Evolutionary conservation across 2,113 vertebrate species (phyloP).

Genomic region (Aspiorhynchus laticeps): DNA sequence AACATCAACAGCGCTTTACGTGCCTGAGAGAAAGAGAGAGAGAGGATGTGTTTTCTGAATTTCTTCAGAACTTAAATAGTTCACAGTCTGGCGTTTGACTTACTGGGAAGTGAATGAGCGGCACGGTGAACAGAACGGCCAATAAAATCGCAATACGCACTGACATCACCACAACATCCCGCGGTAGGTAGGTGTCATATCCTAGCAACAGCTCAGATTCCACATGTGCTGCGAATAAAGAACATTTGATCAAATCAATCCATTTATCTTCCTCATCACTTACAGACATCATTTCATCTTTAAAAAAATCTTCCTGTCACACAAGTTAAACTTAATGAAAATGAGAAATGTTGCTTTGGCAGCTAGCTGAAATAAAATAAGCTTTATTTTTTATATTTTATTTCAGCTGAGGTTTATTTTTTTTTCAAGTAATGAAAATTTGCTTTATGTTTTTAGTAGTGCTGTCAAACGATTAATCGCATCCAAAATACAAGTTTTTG

Average conservation of each 20-base stretch:
- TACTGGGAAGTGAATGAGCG: conserved; percentile 95
- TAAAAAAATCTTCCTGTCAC: no score
- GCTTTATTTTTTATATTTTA: no score
- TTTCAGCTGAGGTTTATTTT: no score
- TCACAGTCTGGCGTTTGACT: conserved; percentile 69
- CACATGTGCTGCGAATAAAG: conserved; percentile 78
- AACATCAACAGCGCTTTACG: conserved; percentile 86
- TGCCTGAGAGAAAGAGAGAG: conserved; percentile 72
- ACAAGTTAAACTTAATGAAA: no score
- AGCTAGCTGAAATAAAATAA: no score
- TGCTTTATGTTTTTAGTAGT: no score
- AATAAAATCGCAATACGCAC: conserved; percentile 87
- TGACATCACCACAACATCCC: conserved; percentile 81
- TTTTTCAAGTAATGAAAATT: no score
- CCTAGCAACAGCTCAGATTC: conserved; percentile 85
- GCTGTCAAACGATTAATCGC: no score
- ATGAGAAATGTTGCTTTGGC: no score
- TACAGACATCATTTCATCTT: conserved; percentile 29
- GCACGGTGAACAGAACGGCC: conserved; percentile 89
- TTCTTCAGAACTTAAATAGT: background rate
- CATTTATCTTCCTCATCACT: background rate
- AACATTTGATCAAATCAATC: background rate
- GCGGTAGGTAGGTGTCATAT: conserved; percentile 83
- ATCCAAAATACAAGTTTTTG: no score
- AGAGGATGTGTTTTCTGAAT: background rate